Evolutionary conservation across 1,140 invertebrate species (phyloP).

Genomic region (Drosophila orena): DNA sequence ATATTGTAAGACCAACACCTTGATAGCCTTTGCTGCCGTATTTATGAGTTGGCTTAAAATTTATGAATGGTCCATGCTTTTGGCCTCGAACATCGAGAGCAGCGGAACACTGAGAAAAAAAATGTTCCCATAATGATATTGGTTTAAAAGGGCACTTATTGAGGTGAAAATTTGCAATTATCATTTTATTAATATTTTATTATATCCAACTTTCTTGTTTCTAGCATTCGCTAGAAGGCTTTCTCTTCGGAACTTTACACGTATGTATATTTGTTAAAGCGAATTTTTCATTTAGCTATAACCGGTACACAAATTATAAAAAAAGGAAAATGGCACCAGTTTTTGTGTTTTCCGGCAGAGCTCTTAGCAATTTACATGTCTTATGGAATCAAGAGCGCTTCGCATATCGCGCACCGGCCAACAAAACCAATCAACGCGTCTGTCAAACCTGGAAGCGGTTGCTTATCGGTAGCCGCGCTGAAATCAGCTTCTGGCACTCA

Average conservation of each 20-base stretch:
- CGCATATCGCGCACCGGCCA: conserved; percentile 29
- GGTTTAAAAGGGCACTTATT: too few species aligned
- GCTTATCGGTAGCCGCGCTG: conserved; percentile 80
- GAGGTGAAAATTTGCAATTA: too few species aligned
- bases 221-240: too few species aligned
- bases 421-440: conserved; percentile 84
- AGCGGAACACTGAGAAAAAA: background rate
- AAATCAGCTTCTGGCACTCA: conserved; percentile 84
- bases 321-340: conserved; percentile 67
- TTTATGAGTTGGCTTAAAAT: conserved; percentile 65
- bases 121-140: too few species aligned
- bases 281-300: background rate
- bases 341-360: conserved; percentile 38
- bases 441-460: conserved; percentile 57
- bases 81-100: conserved; percentile 37
- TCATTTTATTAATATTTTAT: too few species aligned
- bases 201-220: too few species aligned
- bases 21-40: conserved; percentile 21
- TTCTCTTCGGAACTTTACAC: too few species aligned
- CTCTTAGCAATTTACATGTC: conserved; percentile 82
- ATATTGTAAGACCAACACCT: conserved; percentile 77
- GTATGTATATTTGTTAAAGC: too few species aligned
- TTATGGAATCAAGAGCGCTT: conserved; percentile 39
- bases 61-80: conserved; percentile 66
- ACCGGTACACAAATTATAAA: background rate